A percentile compares a stretch with the other conserved stretches of the same genome.
Conservation (phyloP, 92 coral and sea anemone species). For the Actinernus sp. region DNA sequence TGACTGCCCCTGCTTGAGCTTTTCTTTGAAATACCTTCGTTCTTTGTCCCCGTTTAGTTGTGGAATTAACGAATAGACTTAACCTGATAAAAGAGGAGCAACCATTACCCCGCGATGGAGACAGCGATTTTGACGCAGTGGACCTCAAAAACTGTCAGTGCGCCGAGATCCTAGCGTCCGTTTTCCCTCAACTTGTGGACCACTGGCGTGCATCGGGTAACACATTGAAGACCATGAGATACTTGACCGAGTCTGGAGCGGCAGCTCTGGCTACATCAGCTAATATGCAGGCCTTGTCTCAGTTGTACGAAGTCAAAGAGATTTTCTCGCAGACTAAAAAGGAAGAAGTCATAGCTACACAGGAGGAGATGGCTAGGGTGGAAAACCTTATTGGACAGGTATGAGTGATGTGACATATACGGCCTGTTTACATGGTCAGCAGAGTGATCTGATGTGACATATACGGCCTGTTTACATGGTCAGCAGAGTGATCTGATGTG, state of each 20-base stretch:
- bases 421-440: no score
- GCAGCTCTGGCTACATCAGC: conserved; percentile 93
- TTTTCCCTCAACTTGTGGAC: conserved; percentile 95
- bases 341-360: conserved; percentile 58
- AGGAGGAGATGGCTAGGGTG: conserved; percentile 89
- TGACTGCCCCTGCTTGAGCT: no score
- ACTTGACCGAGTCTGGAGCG: conserved; percentile 96
- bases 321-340: conserved; percentile 65
- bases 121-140: conserved; percentile 39
- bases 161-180: conserved; percentile 93
- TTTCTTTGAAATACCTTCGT: no score
- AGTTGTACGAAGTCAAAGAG: conserved; percentile 76
- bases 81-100: conserved; percentile 13
- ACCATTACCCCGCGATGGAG: background rate
- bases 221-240: conserved; percentile 68
- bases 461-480: no score
- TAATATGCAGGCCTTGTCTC: conserved; percentile 96
- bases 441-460: no score
- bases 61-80: background rate
- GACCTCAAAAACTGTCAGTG: conserved; percentile 87
- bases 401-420: no score
- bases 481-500: no score
- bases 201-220: conserved; percentile 99
- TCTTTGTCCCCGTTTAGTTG: no score
- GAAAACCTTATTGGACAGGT: conserved; percentile 99